Conservation (phyloP, 2,113 vertebrate genomes). For the Rhabdornis inornatus region DNA sequence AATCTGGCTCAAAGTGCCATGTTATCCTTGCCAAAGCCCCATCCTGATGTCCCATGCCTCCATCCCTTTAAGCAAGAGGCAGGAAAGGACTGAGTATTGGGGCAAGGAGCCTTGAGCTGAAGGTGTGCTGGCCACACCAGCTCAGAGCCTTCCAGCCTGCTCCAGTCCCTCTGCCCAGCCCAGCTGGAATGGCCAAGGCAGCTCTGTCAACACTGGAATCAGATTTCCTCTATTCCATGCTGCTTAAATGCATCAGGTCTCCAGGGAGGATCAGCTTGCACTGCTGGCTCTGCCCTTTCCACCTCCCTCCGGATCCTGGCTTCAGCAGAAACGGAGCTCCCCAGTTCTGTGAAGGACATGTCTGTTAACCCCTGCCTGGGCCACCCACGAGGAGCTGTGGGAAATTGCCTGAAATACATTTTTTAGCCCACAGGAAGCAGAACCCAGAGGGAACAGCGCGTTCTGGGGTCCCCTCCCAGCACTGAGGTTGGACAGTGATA, state of each 20-base stretch:
- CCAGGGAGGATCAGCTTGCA: slow-evolving; percentile 13
- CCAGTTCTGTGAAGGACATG: neutral
- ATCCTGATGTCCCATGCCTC: accelerated
- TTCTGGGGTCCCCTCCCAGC: neutral
- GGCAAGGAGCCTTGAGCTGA: neutral
- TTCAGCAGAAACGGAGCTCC: neutral
- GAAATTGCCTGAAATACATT: neutral
- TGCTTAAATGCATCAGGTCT: neutral
- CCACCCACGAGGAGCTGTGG: neutral
- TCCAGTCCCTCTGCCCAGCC: neutral
- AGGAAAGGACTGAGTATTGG: accelerated
- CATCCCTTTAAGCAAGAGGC: neutral
- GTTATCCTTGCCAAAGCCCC: accelerated
- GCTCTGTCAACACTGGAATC: neutral
- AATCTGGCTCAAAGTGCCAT: neutral
- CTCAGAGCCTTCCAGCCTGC: neutral
- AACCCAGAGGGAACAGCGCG: accelerated
- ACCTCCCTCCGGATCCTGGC: neutral
- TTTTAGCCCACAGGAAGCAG: neutral
- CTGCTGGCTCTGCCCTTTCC: slow-evolving; percentile 13
- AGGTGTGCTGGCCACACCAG: accelerated
- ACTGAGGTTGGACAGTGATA: neutral
- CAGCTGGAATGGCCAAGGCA: neutral
- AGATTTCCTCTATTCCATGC: neutral
- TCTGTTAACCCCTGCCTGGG: neutral